These are phyloP conservation scores for Ostrea edulis DNA, from an alignment of 1,140 invertebrate species.

Conservation along the genomic window DNA sequence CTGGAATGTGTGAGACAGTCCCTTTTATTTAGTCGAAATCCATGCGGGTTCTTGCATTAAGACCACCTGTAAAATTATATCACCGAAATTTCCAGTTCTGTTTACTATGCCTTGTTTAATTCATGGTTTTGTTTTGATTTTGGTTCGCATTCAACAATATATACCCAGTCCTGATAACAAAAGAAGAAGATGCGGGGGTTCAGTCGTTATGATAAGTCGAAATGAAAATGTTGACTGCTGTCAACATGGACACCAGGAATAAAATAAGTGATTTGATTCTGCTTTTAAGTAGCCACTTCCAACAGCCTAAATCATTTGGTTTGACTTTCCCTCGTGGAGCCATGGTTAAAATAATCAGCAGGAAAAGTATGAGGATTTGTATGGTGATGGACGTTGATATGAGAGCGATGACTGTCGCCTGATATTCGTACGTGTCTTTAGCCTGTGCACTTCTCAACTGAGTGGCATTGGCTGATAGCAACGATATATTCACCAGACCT, in stretches of 20 bases:
- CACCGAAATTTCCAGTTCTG: too few species aligned
- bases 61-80: too few species aligned
- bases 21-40: too few species aligned
- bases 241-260: background rate
- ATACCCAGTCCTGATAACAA: too few species aligned
- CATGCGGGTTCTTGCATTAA: too few species aligned
- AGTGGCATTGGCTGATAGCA: background rate
- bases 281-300: background rate
- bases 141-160: too few species aligned
- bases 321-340: background rate
- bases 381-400: background rate
- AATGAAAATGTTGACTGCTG: slow-evolving; percentile 6
- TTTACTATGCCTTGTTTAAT: too few species aligned
- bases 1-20: too few species aligned
- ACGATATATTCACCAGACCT: background rate
- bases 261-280: slow-evolving; percentile 15
- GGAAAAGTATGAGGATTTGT: background rate
- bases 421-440: background rate
- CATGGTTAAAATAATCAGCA: background rate
- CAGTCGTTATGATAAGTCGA: background rate
- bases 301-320: background rate
- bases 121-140: too few species aligned
- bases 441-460: background rate
- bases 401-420: background rate
- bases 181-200: too few species aligned